phyloP scores from a whole-genome alignment of 2,888 invertebrate species.

The Lamproptera curius region DNA sequence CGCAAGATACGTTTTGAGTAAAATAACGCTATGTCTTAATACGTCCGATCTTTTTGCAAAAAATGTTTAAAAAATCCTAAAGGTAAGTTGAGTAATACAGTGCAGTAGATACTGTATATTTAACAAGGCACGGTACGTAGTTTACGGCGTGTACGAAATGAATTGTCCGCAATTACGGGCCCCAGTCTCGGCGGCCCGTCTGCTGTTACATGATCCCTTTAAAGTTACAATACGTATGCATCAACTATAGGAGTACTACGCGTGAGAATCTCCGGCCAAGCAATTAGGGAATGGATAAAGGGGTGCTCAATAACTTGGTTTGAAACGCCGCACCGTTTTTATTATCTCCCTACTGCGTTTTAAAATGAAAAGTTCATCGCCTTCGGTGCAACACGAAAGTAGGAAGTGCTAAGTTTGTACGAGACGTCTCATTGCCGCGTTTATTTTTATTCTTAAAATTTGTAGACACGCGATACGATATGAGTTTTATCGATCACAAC shows the following conservation, averaged over 20 bases:
- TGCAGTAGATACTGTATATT: too few relatives aligned
- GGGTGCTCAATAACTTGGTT: conserved; percentile 60
- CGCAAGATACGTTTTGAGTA: not conserved
- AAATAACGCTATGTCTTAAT: not conserved
- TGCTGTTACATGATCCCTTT: conserved; percentile 48
- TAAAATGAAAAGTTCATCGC: too few relatives aligned
- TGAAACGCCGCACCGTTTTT: conserved; percentile 59
- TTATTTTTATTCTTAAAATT: conserved; percentile 3
- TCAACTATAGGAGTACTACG: conserved; percentile 41
- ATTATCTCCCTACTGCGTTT: conserved; percentile 58
- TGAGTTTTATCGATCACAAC: not conserved
- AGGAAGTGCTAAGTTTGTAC: not conserved
- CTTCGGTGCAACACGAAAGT: too few relatives aligned
- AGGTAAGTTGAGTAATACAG: too few relatives aligned
- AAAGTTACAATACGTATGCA: conserved; percentile 36
- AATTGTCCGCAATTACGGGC: too few relatives aligned
- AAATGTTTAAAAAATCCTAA: not conserved
- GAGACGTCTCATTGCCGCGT: not conserved
- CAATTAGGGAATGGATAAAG: conserved; percentile 69
- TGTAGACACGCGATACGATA: conserved; percentile 2
- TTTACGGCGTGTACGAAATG: too few relatives aligned
- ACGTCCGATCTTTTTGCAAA: not conserved
- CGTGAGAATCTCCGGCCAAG: conserved; percentile 66
- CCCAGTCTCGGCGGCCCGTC: not conserved
- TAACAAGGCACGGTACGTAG: too few relatives aligned